Base-by-base conservation (phyloP, 2,888 invertebrate genomes). In the Aspidiotus destructor region DNA sequence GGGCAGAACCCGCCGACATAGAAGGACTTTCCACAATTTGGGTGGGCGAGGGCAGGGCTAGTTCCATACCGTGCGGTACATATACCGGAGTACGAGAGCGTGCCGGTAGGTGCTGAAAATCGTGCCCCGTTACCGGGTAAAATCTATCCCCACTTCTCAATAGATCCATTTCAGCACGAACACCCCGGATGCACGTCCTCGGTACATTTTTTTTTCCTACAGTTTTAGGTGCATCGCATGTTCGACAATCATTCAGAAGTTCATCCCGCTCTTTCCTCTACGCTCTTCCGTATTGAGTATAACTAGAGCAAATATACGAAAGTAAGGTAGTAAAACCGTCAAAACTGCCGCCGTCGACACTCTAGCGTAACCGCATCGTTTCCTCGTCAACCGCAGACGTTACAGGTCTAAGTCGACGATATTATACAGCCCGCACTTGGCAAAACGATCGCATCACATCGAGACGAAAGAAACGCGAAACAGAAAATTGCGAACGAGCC, bases 21-120 rank as follows among this genome's bases (percentile, higher is more conserved):
- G 11, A 17, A 15, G 52, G 60, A 60, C 52, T 60, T 52, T 58
- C 60, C n/a, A 42, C 28, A 52, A 62, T 54, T 16, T 60, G 54
- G 44, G 68, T 44, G 7, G 41, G 60, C 53, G 61, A 55, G 58
- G 64, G 62, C 13, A 60, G 48, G 60, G 63, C 57, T 62, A 68
- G 62, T 63, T 63, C 68, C 62, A 57, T 68, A 44, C 53, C 70
- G 60, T 57, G 63, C 48, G 62, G 65, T 63, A 70, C 62, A 52
- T 60, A 63, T 16, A 63, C 63, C 53, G 63, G 64, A 63, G 61
- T 63, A 44, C 69, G 58, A 64, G 69, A 64, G n/a, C 65, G 69
- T 40, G 62, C 63, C 41, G 62, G 63, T 60, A 70, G 64, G 61
- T 61, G 44, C 44, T 61, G 57, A 60, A 67, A 70, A 65, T 67